Evolutionary conservation across 2,888 invertebrate genomes (phyloP).

Genomic region (Pollenia amentaria): DNA sequence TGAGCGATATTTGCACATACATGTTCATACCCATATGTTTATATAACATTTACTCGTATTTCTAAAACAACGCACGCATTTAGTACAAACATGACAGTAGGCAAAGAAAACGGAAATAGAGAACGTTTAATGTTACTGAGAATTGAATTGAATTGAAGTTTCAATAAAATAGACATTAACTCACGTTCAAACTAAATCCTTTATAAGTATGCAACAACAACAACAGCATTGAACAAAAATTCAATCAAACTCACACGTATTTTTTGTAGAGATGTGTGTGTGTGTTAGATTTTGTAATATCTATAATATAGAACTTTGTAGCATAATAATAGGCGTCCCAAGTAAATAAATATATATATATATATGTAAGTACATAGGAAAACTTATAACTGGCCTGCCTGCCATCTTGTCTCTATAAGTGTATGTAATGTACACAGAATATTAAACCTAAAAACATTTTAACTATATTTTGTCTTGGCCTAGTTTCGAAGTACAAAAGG

Average conservation of each 20-base stretch:
- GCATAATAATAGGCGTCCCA: slow-evolving; percentile 42
- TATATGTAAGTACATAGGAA: background rate
- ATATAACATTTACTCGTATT: background rate
- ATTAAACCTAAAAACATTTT: slow-evolving; percentile 39
- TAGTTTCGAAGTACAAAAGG: slow-evolving; percentile 8
- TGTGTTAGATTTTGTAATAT: too few relatives aligned
- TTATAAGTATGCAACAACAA: slow-evolving; percentile 56
- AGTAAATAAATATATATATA: background rate
- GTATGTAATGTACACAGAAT: slow-evolving; percentile 11
- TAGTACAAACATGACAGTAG: background rate
- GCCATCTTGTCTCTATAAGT: background rate
- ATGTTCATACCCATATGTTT: background rate
- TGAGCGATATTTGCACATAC: background rate
- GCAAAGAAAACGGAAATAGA: slow-evolving; percentile 28
- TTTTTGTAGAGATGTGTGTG: background rate
- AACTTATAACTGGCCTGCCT: background rate
- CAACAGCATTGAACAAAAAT: slow-evolving; percentile 12
- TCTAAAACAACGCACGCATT: slow-evolving; percentile 48
- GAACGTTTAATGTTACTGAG: slow-evolving; percentile 31
- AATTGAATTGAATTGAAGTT: slow-evolving; percentile 67
- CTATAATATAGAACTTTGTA: slow-evolving; percentile 10
- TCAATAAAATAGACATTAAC: slow-evolving; percentile 66
- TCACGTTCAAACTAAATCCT: slow-evolving; percentile 71
- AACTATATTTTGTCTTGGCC: slow-evolving; percentile 30
- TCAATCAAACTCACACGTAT: background rate